Base-by-base conservation (phyloP, 2,888 invertebrate genomes). In the Rhagonycha fulva region DNA sequence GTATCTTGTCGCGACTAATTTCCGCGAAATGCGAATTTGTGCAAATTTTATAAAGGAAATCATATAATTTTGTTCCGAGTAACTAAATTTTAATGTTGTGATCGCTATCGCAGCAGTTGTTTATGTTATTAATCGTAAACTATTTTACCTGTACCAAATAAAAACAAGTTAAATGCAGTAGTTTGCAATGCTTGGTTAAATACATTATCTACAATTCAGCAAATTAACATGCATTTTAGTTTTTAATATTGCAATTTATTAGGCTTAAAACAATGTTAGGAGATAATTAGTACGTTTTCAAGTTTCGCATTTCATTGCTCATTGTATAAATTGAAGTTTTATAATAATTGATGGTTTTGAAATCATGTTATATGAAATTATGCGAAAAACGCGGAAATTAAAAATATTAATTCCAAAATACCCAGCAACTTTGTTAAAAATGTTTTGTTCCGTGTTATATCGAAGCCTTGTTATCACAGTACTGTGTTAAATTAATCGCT, bases 1-100 rank as follows among this genome's bases (percentile, higher is more conserved):
- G 76, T 76, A 76, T 74, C 62, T 23, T 30, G 76, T 76, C 76
- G 76, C 76, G 76, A 74, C 76, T 71, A 71, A 71, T 71, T 76
- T 76, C 76, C n/a, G 14, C 12, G 76, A 76, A 47, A 73, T 11
- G 28, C 12, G 23, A 76, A 76, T 70, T 76, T 72, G 70, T 70
- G 68, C 72, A 76, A 73, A 76, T 71, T 71, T 71, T 62, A 61
- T 60, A 30, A 62, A 26, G 14, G 69, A 67, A 76, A 71, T 75
- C 68, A 68, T 32, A 24, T 75, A 70, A 71, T 75, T 66, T 28
- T 70, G 11, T 75, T 71, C 74, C n/a, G 19, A 61, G 70, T 66
- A 66, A 14, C 14, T 30, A 24, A 63, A 47, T 60, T 66, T 66
- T 24, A 66, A 66, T 24, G 19, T 66, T 66, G 63, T 9, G 14